phyloP scores from a whole-genome alignment of 2,888 invertebrate species.

The Oligia strigilis region DNA sequence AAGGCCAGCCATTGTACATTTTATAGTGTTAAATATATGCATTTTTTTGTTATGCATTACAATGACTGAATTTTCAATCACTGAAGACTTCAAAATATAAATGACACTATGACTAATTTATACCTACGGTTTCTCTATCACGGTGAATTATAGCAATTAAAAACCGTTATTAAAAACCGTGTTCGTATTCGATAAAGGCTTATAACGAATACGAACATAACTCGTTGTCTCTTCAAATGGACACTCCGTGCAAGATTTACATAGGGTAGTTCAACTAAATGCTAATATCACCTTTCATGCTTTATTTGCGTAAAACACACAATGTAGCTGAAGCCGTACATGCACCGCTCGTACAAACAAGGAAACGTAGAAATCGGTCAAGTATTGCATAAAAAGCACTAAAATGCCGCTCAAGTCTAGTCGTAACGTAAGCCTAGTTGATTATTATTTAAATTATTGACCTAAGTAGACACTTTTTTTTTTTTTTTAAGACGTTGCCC shows the following conservation, averaged over 20 bases:
- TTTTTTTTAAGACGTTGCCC: too few species aligned
- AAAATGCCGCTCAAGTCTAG: constrained; percentile 28
- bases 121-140: not conserved
- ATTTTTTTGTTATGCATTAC: too few species aligned
- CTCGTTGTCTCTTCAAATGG: constrained; percentile 21
- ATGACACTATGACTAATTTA: not conserved
- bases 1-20: too few species aligned
- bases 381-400: constrained; percentile 44
- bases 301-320: constrained; percentile 26
- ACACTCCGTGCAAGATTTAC: constrained; percentile 37
- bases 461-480: constrained; percentile 18
- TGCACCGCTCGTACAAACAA: constrained; percentile 30
- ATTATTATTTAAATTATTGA: constrained; percentile 58
- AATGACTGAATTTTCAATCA: not conserved
- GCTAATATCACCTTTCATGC: constrained; percentile 45
- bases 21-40: too few species aligned
- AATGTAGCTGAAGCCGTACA: constrained; percentile 17
- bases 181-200: too few species aligned
- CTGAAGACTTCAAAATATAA: not conserved
- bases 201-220: constrained; percentile 11
- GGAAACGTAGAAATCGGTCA: constrained; percentile 48
- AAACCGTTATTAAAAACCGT: too few species aligned
- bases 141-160: not conserved
- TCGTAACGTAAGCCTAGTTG: constrained; percentile 26
- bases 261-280: constrained; percentile 34